These are phyloP conservation scores for Neopipo cinnamomea DNA, from an alignment of 2,113 vertebrate genomes.

Conservation along the genomic window DNA sequence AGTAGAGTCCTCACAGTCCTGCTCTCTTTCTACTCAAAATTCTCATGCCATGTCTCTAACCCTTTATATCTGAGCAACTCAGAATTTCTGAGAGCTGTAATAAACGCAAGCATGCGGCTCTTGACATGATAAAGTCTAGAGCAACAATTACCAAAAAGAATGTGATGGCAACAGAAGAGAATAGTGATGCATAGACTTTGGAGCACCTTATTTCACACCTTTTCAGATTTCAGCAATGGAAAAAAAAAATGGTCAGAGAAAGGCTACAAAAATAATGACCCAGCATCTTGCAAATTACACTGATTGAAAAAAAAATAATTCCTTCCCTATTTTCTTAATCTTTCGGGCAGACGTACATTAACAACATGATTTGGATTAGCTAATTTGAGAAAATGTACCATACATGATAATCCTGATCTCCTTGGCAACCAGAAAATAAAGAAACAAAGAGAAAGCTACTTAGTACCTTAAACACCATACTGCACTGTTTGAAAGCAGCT, in stretches of 20 bases:
- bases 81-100: background rate
- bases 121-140: background rate
- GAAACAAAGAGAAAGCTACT: conserved; percentile 29
- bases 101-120: background rate
- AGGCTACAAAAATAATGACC: background rate
- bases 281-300: background rate
- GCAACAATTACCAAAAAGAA: background rate
- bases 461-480: background rate
- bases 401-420: conserved; percentile 3
- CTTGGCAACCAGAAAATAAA: conserved; percentile 40
- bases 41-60: background rate
- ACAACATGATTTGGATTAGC: conserved; percentile 29
- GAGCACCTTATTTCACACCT: background rate
- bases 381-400: conserved; percentile 36
- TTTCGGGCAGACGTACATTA: background rate
- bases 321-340: background rate
- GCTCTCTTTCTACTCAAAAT: background rate
- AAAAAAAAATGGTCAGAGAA: background rate
- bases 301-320: background rate
- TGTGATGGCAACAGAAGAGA: background rate
- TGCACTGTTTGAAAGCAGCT: background rate
- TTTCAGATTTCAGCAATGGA: background rate
- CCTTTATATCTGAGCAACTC: background rate
- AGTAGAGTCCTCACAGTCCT: background rate
- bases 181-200: background rate